Evolutionary conservation across 2,888 invertebrate genomes (phyloP), one percentile per base, ranked within the genome.

Genomic region (Scaptomyza caliginosa): DNA sequence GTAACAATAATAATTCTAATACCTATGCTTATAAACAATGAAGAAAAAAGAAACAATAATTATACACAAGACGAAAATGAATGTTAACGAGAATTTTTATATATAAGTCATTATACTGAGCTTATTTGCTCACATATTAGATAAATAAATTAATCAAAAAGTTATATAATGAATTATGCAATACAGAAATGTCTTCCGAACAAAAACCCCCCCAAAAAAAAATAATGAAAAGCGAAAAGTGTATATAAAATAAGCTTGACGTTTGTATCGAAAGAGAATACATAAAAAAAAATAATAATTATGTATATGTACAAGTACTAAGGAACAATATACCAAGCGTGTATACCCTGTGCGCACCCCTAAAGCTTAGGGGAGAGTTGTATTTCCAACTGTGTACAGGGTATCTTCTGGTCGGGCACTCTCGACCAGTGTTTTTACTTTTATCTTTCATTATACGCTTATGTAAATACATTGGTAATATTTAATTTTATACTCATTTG

Each of bases 131-230:
- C 79, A 45, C 21, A 67, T 38, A 38, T 52, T 79, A 71, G 57
- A 60, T 74, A 76, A 72, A 55, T 45, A 67, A 52, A 62, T 39
- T 60, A 77, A 71, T 78, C 56, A 36, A 54, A 76, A 76, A 62
- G 59, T 58, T 70, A 72, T 59, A 57, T 60, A 56, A 49, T 75
- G 38, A 69, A 69, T 64, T 69, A 80, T 80, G 74, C 77, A 77
- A 77, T 77, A 74, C 66, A 67, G 77, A 80, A 74, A 77, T 74
- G 77, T 77, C 77, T 77, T 77, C 77, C 77, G 77, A 65, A 64
- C 74, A 34, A 40, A 26, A 52, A 26, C 49, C 16, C 8, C 23
- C 49, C 16, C 8, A 52, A 54, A 23, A 52, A 38, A 39, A 67
- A 57, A 65, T 51, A 40, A 69, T n/a, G 49, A 69, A 19, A 19